Conservation (phyloP, 2,797 vertebrate species). For the Leuciscus waleckii region DNA sequence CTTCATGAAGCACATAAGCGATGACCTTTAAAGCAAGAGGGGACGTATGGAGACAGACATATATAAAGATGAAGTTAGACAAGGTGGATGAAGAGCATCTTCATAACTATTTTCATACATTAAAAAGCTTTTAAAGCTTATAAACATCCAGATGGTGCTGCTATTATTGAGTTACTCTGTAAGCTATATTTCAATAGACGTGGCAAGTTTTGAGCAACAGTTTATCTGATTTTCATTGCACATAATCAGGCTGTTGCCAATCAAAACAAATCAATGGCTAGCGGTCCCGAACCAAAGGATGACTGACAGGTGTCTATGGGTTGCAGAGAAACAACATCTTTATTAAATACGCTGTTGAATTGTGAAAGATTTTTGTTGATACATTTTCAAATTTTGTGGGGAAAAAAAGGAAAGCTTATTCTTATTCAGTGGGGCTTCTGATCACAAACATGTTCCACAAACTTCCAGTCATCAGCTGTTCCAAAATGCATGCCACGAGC, state of each 20-base stretch:
- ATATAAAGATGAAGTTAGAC: background rate
- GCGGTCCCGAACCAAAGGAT: background rate
- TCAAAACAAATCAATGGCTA: slow-evolving; percentile 6
- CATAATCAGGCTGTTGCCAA: background rate
- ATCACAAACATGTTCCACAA: slow-evolving; percentile 11
- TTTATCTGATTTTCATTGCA: slow-evolving; percentile 28
- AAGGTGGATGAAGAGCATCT: background rate
- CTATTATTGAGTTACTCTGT: background rate
- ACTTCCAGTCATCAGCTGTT: slow-evolving; percentile 11
- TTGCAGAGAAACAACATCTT: background rate
- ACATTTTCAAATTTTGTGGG: background rate
- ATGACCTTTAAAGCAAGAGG: slow-evolving; percentile 30
- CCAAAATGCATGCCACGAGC: background rate
- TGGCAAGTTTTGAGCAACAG: background rate
- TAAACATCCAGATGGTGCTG: background rate
- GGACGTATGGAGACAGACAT: background rate
- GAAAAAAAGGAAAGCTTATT: background rate
- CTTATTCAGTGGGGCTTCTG: slow-evolving; percentile 4
- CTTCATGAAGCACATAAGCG: slow-evolving; percentile 7
- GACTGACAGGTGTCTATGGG: slow-evolving; percentile 17
- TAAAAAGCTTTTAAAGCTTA: background rate
- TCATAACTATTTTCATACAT: background rate
- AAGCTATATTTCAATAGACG: background rate
- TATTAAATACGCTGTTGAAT: background rate
- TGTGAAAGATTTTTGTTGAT: background rate